These are phyloP conservation scores for Drosophila tropicalis DNA, from an alignment of 1,140 invertebrate genomes.

Conservation along the genomic window DNA sequence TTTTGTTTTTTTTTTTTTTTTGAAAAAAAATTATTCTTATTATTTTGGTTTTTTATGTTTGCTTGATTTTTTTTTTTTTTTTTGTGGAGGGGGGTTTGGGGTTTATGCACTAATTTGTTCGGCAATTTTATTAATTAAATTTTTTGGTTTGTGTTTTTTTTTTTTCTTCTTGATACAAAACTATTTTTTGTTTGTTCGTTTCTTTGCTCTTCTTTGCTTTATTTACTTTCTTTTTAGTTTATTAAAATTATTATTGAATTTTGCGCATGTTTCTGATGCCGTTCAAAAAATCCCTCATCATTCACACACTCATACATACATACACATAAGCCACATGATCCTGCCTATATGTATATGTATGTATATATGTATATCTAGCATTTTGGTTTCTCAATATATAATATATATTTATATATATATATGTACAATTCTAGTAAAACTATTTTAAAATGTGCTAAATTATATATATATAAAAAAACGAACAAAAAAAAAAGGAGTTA, in stretches of 20 bases:
- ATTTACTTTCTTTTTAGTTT: slow-evolving; percentile 22
- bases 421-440: slow-evolving; percentile 74
- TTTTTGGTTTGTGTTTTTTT: slow-evolving; percentile 13
- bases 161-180: slow-evolving; percentile 61
- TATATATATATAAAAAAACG: slow-evolving; percentile 45
- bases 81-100: slow-evolving; percentile 10
- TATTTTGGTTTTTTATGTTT: slow-evolving; percentile 23
- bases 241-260: slow-evolving; percentile 78
- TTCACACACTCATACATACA: slow-evolving; percentile 32
- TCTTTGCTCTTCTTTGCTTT: slow-evolving; percentile 3
- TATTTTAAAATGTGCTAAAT: slow-evolving; percentile 72
- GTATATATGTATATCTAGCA: slow-evolving; percentile 39
- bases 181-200: slow-evolving; percentile 55
- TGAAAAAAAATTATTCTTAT: slow-evolving; percentile 58
- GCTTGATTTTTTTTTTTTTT: slow-evolving; percentile 27
- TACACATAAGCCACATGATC: slow-evolving; percentile 26
- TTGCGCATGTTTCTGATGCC: slow-evolving; percentile 49
- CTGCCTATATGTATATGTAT: slow-evolving; percentile 30
- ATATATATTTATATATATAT: slow-evolving; percentile 28
- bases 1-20: slow-evolving; percentile 15
- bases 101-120: slow-evolving; percentile 72
- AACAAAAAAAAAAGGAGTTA: slow-evolving; percentile 28
- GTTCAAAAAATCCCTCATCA: slow-evolving; percentile 35
- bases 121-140: slow-evolving; percentile 38
- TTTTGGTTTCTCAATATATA: slow-evolving; percentile 30